A percentile compares a stretch with the other conserved stretches of the same genome.
phyloP scores from a whole-genome alignment of 2,113 vertebrate species.

The Patagioenas fasciata region DNA sequence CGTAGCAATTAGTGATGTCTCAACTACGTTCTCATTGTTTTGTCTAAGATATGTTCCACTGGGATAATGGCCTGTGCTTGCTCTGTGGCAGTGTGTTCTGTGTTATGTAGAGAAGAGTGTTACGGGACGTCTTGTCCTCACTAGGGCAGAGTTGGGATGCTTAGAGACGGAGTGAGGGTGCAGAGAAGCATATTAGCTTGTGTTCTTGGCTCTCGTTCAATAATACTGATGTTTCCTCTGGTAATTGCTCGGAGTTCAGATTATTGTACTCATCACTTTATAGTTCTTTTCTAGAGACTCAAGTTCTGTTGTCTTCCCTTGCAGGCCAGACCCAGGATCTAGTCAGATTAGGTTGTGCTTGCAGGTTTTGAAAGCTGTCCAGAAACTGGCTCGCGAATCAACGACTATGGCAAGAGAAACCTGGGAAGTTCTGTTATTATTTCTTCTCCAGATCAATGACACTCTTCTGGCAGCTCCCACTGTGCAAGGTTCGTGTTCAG shows the following conservation, averaged over 20 bases:
- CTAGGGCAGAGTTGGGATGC: neutral
- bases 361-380: constrained; percentile 92
- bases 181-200: neutral
- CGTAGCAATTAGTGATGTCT: neutral
- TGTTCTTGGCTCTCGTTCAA: neutral
- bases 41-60: neutral
- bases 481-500: constrained; percentile 81
- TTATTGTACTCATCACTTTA: neutral
- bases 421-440: constrained; percentile 94
- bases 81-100: neutral
- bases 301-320: constrained; percentile 33
- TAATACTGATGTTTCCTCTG: neutral
- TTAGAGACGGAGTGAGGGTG: neutral
- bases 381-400: constrained; percentile 92
- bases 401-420: constrained; percentile 92
- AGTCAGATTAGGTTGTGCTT: constrained; percentile 92
- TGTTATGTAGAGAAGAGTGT: neutral
- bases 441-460: constrained; percentile 94
- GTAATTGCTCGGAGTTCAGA: neutral
- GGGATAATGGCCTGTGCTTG: neutral
- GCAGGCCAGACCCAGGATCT: constrained; percentile 87
- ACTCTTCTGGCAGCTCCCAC: constrained; percentile 91
- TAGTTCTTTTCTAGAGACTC: neutral
- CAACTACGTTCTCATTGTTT: neutral
- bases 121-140: neutral